Evolutionary conservation across 2,888 invertebrate genomes (phyloP), one percentile per base, ranked within the genome.

Genomic region (Tryphoninae sp.): DNA sequence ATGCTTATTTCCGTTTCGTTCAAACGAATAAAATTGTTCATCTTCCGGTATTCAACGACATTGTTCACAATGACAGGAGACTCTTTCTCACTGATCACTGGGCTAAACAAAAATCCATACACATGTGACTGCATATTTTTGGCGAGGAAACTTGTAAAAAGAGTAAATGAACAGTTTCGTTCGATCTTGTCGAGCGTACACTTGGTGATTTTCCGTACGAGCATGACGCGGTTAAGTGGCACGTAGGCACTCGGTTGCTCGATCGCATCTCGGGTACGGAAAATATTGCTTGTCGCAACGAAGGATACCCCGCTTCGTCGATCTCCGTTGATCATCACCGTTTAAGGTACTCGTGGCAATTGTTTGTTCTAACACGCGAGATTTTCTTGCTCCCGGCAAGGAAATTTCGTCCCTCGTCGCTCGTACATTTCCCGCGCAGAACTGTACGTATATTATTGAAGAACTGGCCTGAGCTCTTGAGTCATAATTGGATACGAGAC

Each of bases 401-500:
- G 49, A 73, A 74, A 74, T 16, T 59, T 55, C 11, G 11, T 69
- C 53, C 40, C 77, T 74, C 61, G 73, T 74, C 61, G 73, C 42
- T 73, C 58, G 62, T 72, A 42, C 26, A 61, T 49, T 2, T 62
- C 40, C 23, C 65, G 64, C 73, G 49, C 45, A 53, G 62, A 76
- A 79, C 55, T 67, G 62, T 68, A 79, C 68, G 58, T 77, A 62
- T 82, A 84, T 84, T 83, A 86, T 84, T 90, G 89, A 59, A 90
- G 82, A 49, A 91, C 91, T 19, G 91, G 91, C 89, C 91, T 89
- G 64, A 91, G 89, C 72, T 91, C 91, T 83, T 95, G 95, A 16
- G 95, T 94, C 94, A 95, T 94, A 64, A 95, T 94, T 1, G 95
- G 95, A 88, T 94, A 95, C 0, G 95, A 95, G 65, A 95, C 94